Evolutionary conservation across 1,140 invertebrate species (phyloP).

Genomic region (Trichogramma pretiosum): DNA sequence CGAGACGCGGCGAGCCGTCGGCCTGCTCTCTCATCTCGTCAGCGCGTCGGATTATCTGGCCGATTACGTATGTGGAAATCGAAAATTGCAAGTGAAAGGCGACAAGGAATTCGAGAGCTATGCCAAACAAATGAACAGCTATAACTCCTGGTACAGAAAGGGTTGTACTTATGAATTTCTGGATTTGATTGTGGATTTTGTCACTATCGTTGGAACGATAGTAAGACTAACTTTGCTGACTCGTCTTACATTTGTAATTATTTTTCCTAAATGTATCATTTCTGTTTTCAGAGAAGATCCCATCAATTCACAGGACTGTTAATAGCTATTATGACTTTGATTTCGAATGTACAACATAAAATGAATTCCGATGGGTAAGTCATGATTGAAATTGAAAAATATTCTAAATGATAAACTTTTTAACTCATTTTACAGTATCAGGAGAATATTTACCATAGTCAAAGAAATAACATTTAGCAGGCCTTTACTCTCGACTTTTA

Average conservation of each 20-base stretch:
- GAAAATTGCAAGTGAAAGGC: slow-evolving; percentile 16
- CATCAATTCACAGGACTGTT: slow-evolving; percentile 42
- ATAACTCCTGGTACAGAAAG: slow-evolving; percentile 31
- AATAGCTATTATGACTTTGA: slow-evolving; percentile 29
- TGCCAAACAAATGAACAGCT: slow-evolving; percentile 31
- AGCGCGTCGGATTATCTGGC: slow-evolving; percentile 32
- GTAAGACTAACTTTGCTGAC: slow-evolving; percentile 23
- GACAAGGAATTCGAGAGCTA: slow-evolving; percentile 32
- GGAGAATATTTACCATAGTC: slow-evolving; percentile 32
- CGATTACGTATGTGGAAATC: slow-evolving; percentile 36
- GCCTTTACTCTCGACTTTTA: slow-evolving; percentile 32
- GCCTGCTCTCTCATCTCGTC: slow-evolving; percentile 28
- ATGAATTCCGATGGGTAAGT: slow-evolving; percentile 26
- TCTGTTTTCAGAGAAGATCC: slow-evolving; percentile 35
- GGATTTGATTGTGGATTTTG: slow-evolving; percentile 33
- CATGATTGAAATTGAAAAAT: slow-evolving; percentile 7
- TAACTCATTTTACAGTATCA: slow-evolving; percentile 26
- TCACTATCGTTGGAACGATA: slow-evolving; percentile 29
- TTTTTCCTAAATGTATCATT: no score
- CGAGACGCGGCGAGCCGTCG: slow-evolving; percentile 35
- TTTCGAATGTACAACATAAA: slow-evolving; percentile 30
- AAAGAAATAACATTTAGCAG: slow-evolving; percentile 37
- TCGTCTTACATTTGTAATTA: no score
- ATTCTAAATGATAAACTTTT: slow-evolving; percentile 6
- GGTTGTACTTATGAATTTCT: slow-evolving; percentile 33